Base-by-base conservation (phyloP, 2,113 vertebrate genomes). In the Climacteris rufus region DNA sequence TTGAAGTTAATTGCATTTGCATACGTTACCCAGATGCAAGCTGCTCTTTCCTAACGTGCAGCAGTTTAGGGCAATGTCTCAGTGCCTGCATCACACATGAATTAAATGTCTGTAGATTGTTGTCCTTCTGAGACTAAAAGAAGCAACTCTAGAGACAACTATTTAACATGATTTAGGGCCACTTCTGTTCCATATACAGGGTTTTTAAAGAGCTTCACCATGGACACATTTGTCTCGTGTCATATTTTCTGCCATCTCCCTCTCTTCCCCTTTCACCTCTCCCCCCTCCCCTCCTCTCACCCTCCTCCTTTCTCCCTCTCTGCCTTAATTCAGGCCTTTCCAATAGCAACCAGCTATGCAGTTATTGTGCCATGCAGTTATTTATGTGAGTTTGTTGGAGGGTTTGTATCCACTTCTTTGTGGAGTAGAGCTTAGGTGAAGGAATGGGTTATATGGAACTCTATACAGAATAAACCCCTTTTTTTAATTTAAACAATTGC, bases 161-260 rank as follows among this genome's bases (percentile, higher is more conserved):
- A 10, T 56, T 84, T 37, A 45, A 28, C 33, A 5, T 42, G 37
- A 88, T 8, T 33, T 65, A 25, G 4, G 17, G 47, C 23, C 33
- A 37, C 23, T 76, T 39, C 33, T 59, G 80, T 25, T 40, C 45
- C 15, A 25, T 75, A 45, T 37, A 37, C 33, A 80, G 40, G 68
- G 24, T 42, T 54, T 54, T 71, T 61, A 25, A 56, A 65, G 45
- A 49, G 63, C 42, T 84, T 35, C 8, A 30, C 27, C 18, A 25
- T 12, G 35, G 23, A 19, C 30, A 7, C 0, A 0, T 71, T 54
- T 65, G 37, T 20, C 40, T 76, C 2, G 0, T 33, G 37, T 52
- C 57, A 65, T 40, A 17, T 6, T 6, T 76, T 74, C 15, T 63
- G 25, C 7, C 49, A 35, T 21, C 40, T 12, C 1, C 2, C 13